Conservation (phyloP, 2,113 vertebrate species). For the Vidua macroura region DNA sequence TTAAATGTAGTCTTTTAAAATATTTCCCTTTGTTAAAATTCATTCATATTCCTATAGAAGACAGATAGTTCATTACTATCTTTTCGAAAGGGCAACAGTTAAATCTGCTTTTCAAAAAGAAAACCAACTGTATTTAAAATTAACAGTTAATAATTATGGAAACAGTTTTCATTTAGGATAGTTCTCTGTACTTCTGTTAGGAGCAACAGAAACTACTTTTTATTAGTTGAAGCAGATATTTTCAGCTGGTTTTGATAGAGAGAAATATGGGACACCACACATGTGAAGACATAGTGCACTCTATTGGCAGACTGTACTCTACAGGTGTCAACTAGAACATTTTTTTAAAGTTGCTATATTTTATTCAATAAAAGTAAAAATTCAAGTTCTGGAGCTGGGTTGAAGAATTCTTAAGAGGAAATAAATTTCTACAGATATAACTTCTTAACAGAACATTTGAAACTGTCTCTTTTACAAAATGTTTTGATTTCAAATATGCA, state of each 20-base stretch:
- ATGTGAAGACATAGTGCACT: neutral
- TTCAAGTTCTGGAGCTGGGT: neutral
- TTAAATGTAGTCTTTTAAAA: neutral
- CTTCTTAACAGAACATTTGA: neutral
- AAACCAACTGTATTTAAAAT: neutral
- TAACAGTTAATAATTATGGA: neutral
- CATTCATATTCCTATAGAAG: neutral
- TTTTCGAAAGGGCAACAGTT: neutral
- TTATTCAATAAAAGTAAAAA: neutral
- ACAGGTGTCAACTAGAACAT: neutral
- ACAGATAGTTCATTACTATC: neutral
- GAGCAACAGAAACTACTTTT: neutral
- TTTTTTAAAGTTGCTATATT: neutral
- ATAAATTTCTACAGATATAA: neutral
- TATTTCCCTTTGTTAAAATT: neutral
- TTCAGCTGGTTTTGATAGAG: neutral
- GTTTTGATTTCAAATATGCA: neutral
- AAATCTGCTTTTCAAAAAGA: neutral
- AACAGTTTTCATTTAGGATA: neutral
- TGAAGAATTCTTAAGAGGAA: neutral
- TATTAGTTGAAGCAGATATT: neutral
- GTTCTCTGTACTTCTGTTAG: neutral
- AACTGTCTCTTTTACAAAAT: neutral
- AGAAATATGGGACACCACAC: neutral
- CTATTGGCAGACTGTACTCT: neutral